Conservation (phyloP, 2,888 invertebrate species). For the Pristionchus japonicus region DNA sequence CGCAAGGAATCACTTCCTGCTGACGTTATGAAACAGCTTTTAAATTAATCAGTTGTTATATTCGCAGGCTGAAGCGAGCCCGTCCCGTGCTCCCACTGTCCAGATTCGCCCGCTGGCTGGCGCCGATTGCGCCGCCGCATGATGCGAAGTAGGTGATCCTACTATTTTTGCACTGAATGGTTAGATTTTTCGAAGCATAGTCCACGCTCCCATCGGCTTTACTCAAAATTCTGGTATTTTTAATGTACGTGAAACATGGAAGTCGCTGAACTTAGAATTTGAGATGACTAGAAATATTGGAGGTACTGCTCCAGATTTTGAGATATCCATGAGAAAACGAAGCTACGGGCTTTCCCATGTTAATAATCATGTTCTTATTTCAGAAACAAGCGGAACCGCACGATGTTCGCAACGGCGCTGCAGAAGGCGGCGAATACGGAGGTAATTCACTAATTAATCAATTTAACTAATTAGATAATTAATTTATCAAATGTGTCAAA, state of each 20-base stretch:
- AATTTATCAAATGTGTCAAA: too few species aligned
- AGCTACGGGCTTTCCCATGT: too few species aligned
- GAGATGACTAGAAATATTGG: too few species aligned
- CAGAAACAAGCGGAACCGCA: constrained; percentile 22
- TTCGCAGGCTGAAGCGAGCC: neutral
- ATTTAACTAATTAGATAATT: neutral
- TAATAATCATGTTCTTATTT: neutral
- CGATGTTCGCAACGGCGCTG: neutral
- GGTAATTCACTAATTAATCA: neutral
- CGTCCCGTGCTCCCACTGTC: neutral
- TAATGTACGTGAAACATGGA: too few species aligned
- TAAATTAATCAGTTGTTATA: neutral
- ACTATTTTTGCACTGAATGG: too few species aligned
- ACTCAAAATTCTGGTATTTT: too few species aligned
- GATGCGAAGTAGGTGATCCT: neutral
- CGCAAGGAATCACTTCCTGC: too few species aligned
- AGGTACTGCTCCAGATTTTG: too few species aligned
- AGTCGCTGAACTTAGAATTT: too few species aligned
- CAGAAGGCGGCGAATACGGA: neutral
- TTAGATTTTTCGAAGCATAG: neutral
- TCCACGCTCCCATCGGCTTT: too few species aligned
- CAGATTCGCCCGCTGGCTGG: neutral
- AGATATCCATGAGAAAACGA: too few species aligned
- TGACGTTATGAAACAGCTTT: too few species aligned
- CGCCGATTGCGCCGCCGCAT: constrained; percentile 1